These are phyloP conservation scores for Megalopta genalis DNA, from an alignment of 1,140 invertebrate genomes.

Conservation along the genomic window DNA sequence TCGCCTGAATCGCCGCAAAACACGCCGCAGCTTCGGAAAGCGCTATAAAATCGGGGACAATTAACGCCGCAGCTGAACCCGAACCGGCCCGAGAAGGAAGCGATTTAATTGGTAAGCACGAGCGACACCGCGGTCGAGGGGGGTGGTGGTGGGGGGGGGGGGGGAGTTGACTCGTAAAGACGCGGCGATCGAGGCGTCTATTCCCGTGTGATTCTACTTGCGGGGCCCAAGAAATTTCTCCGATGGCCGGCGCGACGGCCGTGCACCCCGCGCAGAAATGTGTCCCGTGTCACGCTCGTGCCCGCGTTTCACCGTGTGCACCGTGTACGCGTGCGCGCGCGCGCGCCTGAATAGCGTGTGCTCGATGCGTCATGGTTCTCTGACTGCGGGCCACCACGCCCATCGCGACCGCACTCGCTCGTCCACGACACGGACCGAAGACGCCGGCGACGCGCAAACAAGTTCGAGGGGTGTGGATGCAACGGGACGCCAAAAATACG, in stretches of 20 bases:
- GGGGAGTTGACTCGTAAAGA: too few relatives aligned
- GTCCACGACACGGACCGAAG: slow-evolving; percentile 72
- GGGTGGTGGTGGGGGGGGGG: too few relatives aligned
- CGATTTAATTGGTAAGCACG: too few relatives aligned
- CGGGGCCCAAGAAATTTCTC: not conserved
- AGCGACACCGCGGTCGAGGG: too few relatives aligned
- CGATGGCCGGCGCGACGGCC: too few relatives aligned
- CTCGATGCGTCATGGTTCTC: slow-evolving; percentile 72
- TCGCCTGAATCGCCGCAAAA: not conserved
- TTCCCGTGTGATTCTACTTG: too few relatives aligned
- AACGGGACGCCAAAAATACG: slow-evolving; percentile 48
- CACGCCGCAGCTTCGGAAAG: too few relatives aligned
- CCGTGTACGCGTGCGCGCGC: slow-evolving; percentile 30
- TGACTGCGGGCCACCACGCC: slow-evolving; percentile 73
- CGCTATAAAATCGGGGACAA: too few relatives aligned
- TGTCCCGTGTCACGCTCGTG: slow-evolving; percentile 60
- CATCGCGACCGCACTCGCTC: slow-evolving; percentile 75
- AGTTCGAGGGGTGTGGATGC: slow-evolving; percentile 24
- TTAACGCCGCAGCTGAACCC: not conserved
- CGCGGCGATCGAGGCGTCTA: too few relatives aligned
- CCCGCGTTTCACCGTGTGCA: slow-evolving; percentile 44
- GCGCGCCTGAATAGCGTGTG: slow-evolving; percentile 67
- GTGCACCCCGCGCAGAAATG: slow-evolving; percentile 40
- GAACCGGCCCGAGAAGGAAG: not conserved
- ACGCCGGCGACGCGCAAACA: slow-evolving; percentile 66